These are phyloP conservation scores for Spodoptera picta DNA, from an alignment of 2,888 invertebrate species.

Conservation along the genomic window DNA sequence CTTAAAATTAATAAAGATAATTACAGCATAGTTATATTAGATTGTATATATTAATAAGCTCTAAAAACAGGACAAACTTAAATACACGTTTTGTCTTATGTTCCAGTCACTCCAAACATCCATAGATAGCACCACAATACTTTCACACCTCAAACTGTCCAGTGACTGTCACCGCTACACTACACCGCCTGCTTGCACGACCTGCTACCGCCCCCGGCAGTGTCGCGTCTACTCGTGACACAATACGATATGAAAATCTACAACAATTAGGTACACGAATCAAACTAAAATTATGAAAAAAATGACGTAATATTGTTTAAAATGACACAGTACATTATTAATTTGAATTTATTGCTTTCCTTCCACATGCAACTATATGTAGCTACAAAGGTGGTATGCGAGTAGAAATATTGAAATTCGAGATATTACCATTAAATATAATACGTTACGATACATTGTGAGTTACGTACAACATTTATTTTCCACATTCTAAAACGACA, in stretches of 20 bases:
- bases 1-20: conserved; percentile 86
- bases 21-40: conserved; percentile 84
- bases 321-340: conserved; percentile 57
- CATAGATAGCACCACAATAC: conserved; percentile 85
- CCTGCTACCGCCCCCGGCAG: too few relatives aligned
- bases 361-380: conserved; percentile 55
- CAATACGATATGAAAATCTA: conserved; percentile 45
- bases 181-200: conserved; percentile 20
- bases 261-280: conserved; percentile 55
- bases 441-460: conserved; percentile 30
- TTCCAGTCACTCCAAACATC: conserved; percentile 78
- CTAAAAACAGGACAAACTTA: conserved; percentile 86
- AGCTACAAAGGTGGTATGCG: conserved; percentile 44
- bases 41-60: conserved; percentile 88
- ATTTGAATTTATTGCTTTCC: conserved; percentile 70
- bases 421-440: conserved; percentile 47
- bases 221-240: conserved; percentile 31
- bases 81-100: conserved; percentile 80
- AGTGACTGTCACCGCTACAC: conserved; percentile 71
- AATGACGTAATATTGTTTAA: conserved; percentile 45
- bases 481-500: conserved; percentile 50
- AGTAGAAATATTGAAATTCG: conserved; percentile 48
- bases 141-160: conserved; percentile 68
- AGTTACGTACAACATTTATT: conserved; percentile 58
- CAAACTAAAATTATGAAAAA: conserved; percentile 44